These are phyloP conservation scores for Nyctibius grandis DNA, from an alignment of 2,797 vertebrate species.

Conservation along the genomic window DNA sequence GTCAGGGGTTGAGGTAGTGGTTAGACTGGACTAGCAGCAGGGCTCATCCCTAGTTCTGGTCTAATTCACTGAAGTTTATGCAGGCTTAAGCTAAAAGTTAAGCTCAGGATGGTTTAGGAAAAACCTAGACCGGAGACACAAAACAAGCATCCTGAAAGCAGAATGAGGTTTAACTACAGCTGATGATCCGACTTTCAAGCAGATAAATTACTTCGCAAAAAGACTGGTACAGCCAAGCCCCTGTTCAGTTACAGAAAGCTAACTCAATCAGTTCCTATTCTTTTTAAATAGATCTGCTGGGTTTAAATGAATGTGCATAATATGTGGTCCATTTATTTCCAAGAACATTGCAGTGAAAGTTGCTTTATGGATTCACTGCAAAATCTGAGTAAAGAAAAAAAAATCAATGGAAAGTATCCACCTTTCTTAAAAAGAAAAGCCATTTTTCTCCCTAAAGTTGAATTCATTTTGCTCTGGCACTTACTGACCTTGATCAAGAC, in stretches of 20 bases:
- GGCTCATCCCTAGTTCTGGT: background rate
- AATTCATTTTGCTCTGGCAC: background rate
- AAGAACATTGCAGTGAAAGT: conserved; percentile 7
- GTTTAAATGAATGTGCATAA: conserved; percentile 49
- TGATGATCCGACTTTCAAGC: conserved; percentile 43
- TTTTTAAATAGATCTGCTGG: conserved; percentile 37
- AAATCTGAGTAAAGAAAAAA: conserved; percentile 18
- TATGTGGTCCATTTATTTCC: conserved; percentile 52
- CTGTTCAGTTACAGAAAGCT: conserved; percentile 49
- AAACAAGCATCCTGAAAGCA: conserved; percentile 37
- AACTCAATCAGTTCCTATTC: conserved; percentile 64
- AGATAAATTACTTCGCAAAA: conserved; percentile 46
- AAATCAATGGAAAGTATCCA: background rate
- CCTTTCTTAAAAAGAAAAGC: conserved; percentile 28
- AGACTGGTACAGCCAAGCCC: conserved; percentile 16
- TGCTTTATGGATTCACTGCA: conserved; percentile 27
- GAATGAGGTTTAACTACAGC: conserved; percentile 32
- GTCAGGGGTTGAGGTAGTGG: fast-evolving
- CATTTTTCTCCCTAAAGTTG: background rate
- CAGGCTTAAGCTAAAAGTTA: background rate
- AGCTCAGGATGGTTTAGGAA: background rate
- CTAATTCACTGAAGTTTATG: background rate
- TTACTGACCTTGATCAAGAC: conserved; percentile 11
- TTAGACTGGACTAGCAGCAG: background rate
- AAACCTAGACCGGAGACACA: background rate